Base-by-base conservation (phyloP, 2,113 vertebrate genomes). In the Cnemophilus loriae region DNA sequence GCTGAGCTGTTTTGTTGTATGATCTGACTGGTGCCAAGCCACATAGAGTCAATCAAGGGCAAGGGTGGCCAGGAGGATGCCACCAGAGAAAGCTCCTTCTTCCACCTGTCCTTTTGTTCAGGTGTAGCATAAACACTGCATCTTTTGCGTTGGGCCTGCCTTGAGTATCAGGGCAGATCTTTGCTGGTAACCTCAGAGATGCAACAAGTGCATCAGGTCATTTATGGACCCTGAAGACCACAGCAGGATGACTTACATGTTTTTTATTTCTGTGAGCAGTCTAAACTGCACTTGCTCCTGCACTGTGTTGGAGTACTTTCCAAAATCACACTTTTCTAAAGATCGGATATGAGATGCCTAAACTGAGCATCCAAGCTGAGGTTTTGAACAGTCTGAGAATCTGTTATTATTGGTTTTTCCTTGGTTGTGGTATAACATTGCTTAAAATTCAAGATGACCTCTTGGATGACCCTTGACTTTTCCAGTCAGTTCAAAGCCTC, bases 11-110 rank as follows among this genome's bases (percentile, higher is more conserved):
- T 61, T 14, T 15, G 26, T 75, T 80, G 16, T 39, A 6, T 10
- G 3, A 15, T 41, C n/a, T 22, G 12, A 60, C 35, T 0, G 0
- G 7, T 84, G 21, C 64, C 49, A 70, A 65, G 41, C 24, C 0
- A 0, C 1, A 1, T 3, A 47, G n/a, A 44, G 28, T 56, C 0
- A 0, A 8, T 70, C 6, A 2, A 28, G 37, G 55, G 15, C 52
- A 63, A 5, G 2, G 33, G 33, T 89, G 39, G 10, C 23, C 16
- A 26, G 77, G 30, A 78, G 21, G 28, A 42, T n/a, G 27, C 33
- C 3, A 3, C 39, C 3, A 9, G 30, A 68, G 67, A 70, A 87
- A 33, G 21, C 12, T 82, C 2, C 32, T 92, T n/a, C 15, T 88
- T 71, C 19, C 11, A n/a, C 7, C 30, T 2, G 1, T 90, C 16